phyloP scores from a whole-genome alignment of 2,888 invertebrate species.

The Druceiella hillmani region DNA sequence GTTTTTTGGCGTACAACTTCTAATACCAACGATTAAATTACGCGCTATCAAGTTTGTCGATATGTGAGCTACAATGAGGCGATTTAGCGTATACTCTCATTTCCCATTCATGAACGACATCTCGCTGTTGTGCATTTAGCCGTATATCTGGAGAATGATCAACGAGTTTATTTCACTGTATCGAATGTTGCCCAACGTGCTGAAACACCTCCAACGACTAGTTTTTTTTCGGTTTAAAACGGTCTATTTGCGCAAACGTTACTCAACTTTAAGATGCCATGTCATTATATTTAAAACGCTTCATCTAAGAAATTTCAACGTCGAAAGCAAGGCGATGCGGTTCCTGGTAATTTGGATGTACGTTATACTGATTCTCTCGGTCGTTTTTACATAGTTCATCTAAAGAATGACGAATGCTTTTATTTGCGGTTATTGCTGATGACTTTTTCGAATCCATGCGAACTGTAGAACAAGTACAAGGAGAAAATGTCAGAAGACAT shows the following conservation, averaged over 20 bases:
- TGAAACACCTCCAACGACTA: slow-evolving; percentile 22
- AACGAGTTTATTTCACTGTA: slow-evolving; percentile 21
- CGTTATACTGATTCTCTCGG: slow-evolving; percentile 13
- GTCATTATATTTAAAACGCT: slow-evolving; percentile 5
- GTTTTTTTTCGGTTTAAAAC: slow-evolving; percentile 9
- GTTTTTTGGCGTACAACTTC: not conserved
- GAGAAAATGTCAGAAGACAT: no score
- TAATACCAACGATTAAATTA: not conserved
- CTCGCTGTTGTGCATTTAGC: slow-evolving; percentile 7
- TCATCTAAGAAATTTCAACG: slow-evolving; percentile 13
- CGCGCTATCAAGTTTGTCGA: not conserved
- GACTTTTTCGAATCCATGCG: no score
- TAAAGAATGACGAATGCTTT: no score
- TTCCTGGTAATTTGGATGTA: slow-evolving; percentile 16
- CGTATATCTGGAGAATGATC: slow-evolving; percentile 10
- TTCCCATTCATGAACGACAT: not conserved
- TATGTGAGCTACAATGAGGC: not conserved
- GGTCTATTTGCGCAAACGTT: slow-evolving; percentile 5
- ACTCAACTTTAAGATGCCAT: slow-evolving; percentile 4
- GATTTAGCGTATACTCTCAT: not conserved
- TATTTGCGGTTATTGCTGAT: no score
- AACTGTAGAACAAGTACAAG: no score
- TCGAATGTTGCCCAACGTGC: slow-evolving; percentile 20
- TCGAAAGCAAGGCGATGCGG: slow-evolving; percentile 14
- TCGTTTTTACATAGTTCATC: slow-evolving; percentile 21